Evolutionary conservation across 2,113 vertebrate species (phyloP).

Genomic region (Chauna torquata): DNA sequence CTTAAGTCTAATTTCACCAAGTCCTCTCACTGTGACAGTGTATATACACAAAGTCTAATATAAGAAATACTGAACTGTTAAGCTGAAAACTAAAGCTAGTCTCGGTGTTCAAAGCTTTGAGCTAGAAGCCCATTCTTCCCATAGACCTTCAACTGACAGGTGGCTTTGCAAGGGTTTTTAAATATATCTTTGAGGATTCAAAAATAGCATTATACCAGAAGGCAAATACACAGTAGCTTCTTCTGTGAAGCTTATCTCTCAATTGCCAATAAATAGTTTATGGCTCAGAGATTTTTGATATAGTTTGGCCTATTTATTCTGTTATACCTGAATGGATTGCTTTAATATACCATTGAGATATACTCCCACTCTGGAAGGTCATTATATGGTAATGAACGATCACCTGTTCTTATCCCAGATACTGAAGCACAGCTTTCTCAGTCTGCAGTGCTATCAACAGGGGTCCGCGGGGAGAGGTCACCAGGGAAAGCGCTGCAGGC

Average conservation of each 20-base stretch:
- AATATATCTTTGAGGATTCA: conserved; percentile 37
- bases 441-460: not conserved
- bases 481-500: not conserved
- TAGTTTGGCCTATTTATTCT: conserved; percentile 48
- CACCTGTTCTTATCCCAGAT: not conserved
- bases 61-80: not conserved
- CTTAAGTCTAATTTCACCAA: not conserved
- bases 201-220: conserved; percentile 49
- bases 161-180: not conserved
- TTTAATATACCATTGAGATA: conserved; percentile 56
- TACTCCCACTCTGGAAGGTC: conserved; percentile 37
- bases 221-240: conserved; percentile 14
- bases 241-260: conserved; percentile 45
- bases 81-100: not conserved
- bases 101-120: not conserved
- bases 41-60: not conserved
- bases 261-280: conserved; percentile 33
- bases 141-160: not conserved
- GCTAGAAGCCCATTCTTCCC: not conserved
- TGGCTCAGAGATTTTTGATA: conserved; percentile 55
- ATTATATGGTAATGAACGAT: conserved; percentile 40
- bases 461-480: not conserved
- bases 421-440: not conserved
- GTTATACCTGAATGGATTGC: conserved; percentile 51
- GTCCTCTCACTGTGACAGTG: not conserved